Evolutionary conservation across 2,888 invertebrate species (phyloP).

Genomic region (Cabera pusaria): DNA sequence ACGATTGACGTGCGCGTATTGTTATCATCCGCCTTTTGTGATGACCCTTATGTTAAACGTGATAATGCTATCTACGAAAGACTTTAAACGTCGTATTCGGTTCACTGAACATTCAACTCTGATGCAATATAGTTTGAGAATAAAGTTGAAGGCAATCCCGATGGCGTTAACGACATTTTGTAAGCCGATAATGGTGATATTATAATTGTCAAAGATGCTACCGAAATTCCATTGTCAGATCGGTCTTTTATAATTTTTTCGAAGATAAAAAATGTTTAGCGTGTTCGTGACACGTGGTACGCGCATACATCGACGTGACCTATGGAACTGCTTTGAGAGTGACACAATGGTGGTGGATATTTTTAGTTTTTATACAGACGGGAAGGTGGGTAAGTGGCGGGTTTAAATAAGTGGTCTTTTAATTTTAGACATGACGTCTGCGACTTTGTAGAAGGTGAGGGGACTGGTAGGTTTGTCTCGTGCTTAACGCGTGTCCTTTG

Average conservation of each 20-base stretch:
- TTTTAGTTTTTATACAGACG: slow-evolving; percentile 77
- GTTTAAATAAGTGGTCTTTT: slow-evolving; percentile 78
- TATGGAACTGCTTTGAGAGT: slow-evolving; percentile 79
- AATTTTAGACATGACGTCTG: slow-evolving; percentile 80
- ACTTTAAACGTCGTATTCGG: slow-evolving; percentile 39
- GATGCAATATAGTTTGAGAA: slow-evolving; percentile 44
- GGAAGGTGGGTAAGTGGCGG: slow-evolving; percentile 81
- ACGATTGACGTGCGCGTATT: slow-evolving; percentile 81
- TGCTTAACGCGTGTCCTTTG: slow-evolving; percentile 72
- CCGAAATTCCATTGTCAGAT: slow-evolving; percentile 76
- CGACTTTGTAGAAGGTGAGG: slow-evolving; percentile 68
- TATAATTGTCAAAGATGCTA: slow-evolving; percentile 84
- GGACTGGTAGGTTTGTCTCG: slow-evolving; percentile 76
- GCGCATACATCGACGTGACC: slow-evolving; percentile 76
- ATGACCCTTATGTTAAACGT: slow-evolving; percentile 81
- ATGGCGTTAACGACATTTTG: slow-evolving; percentile 53
- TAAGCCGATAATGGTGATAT: slow-evolving; percentile 57
- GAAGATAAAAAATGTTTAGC: slow-evolving; percentile 82
- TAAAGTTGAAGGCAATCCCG: slow-evolving; percentile 42
- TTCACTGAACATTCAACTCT: slow-evolving; percentile 53
- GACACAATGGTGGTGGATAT: slow-evolving; percentile 78
- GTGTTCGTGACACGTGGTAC: slow-evolving; percentile 81
- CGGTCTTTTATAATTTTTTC: slow-evolving; percentile 80
- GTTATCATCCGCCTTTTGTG: slow-evolving; percentile 82
- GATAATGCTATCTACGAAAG: slow-evolving; percentile 48